Conservation (phyloP, 2,113 vertebrate species). For the Mesocricetus auratus region DNA sequence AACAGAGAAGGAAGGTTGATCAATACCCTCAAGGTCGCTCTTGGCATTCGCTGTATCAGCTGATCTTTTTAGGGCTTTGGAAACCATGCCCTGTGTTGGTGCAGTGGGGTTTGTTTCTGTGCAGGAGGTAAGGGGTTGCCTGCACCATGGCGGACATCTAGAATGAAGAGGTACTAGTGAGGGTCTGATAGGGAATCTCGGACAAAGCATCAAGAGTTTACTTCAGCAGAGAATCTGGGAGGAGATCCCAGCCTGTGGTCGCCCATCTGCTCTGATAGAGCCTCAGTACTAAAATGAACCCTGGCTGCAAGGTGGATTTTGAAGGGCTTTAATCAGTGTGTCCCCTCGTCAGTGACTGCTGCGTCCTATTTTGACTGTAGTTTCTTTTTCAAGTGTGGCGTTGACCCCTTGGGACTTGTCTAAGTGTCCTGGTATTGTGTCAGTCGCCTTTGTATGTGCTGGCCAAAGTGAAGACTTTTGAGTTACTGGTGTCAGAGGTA, state of each 20-base stretch:
- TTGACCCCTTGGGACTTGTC: constrained; percentile 2
- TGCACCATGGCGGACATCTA: not conserved
- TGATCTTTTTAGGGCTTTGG: constrained; percentile 64
- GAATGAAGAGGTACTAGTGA: not conserved
- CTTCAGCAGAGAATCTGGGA: not conserved
- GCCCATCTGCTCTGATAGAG: not conserved
- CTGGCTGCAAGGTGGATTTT: not conserved
- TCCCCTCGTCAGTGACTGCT: not conserved
- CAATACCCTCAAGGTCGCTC: constrained; percentile 93
- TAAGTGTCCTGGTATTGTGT: not conserved
- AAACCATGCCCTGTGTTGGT: constrained; percentile 24
- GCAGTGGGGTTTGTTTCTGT: not conserved
- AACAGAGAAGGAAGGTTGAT: constrained; percentile 86
- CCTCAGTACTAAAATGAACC: not conserved
- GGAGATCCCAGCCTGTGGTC: not conserved
- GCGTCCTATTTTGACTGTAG: not conserved
- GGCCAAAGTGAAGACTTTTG: constrained; percentile 29
- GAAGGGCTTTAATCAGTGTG: not conserved
- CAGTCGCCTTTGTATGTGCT: not conserved
- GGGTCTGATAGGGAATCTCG: not conserved
- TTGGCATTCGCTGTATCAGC: constrained; percentile 75
- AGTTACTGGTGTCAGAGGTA: constrained; percentile 5
- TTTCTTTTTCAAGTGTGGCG: constrained; percentile 29
- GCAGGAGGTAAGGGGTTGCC: not conserved
- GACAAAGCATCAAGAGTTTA: not conserved